Evolutionary conservation across 2,888 invertebrate species (phyloP).

Genomic region (Synanthedon tipuliformis): DNA sequence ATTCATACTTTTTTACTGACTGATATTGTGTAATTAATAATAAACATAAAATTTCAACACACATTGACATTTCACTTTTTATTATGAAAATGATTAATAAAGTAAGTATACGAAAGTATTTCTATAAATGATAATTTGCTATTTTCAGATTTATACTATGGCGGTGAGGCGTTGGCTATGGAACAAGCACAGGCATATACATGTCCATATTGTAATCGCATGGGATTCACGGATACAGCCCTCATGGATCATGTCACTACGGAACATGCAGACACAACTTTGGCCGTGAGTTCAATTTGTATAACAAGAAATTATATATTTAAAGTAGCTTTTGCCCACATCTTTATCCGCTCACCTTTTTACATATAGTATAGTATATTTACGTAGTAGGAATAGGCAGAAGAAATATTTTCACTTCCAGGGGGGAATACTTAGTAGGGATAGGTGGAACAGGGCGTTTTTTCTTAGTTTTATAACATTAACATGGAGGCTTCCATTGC

Average conservation of each 20-base stretch:
- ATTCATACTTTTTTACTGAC: too few relatives aligned
- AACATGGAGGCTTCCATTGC: too few relatives aligned
- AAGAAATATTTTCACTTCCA: too few relatives aligned
- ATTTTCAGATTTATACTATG: slow-evolving; percentile 88
- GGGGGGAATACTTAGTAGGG: too few relatives aligned
- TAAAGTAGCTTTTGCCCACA: too few relatives aligned
- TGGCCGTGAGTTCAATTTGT: slow-evolving; percentile 78
- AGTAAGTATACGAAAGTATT: not conserved
- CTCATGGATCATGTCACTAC: slow-evolving; percentile 91
- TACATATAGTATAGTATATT: too few relatives aligned
- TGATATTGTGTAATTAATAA: too few relatives aligned
- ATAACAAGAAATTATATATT: not conserved
- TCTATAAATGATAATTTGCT: not conserved
- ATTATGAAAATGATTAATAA: not conserved
- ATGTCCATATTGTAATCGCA: slow-evolving; percentile 96
- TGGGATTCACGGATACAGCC: slow-evolving; percentile 94
- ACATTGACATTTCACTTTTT: slow-evolving; percentile 1
- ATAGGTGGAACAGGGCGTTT: too few relatives aligned
- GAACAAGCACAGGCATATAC: slow-evolving; percentile 97
- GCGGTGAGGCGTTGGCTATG: slow-evolving; percentile 90
- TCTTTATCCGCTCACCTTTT: too few relatives aligned
- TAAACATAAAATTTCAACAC: too few relatives aligned
- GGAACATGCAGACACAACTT: slow-evolving; percentile 91
- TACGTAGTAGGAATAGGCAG: too few relatives aligned
- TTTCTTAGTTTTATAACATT: too few relatives aligned